phyloP scores from a whole-genome alignment of 1,140 invertebrate genomes.

The Drosophila obscura region DNA sequence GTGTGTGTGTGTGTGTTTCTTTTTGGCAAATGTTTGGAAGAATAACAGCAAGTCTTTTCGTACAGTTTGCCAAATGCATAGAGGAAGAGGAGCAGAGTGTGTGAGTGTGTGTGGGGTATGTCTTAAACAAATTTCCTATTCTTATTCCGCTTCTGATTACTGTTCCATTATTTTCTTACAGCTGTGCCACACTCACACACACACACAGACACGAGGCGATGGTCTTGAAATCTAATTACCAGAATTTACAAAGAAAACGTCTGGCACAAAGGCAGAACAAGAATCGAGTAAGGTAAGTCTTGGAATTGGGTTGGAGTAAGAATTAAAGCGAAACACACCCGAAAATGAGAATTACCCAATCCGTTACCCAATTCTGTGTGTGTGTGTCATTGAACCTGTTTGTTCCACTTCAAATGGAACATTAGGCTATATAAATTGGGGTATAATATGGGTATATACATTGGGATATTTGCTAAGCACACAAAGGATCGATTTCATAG shows the following conservation, averaged over 20 bases:
- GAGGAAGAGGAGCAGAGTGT: no score
- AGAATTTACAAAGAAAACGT: constrained; percentile 3
- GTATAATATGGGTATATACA: no score
- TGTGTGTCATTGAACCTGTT: constrained; percentile 20
- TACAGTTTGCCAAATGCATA: constrained; percentile 23
- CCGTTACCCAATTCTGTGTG: constrained; percentile 24
- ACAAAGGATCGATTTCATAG: no score
- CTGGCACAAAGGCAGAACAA: constrained; percentile 4
- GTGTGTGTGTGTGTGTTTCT: constrained; percentile 29
- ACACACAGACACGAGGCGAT: no score
- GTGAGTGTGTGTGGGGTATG: no score
- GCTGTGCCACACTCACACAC: background rate
- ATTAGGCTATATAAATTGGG: background rate
- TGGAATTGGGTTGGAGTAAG: constrained; percentile 18
- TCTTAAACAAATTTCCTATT: constrained; percentile 9
- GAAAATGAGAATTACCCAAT: constrained; percentile 2
- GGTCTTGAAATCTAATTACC: constrained; percentile 12
- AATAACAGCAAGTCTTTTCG: constrained; percentile 16
- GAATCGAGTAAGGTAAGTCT: background rate
- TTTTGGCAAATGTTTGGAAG: constrained; percentile 36
- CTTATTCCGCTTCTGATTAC: background rate
- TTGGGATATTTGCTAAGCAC: no score
- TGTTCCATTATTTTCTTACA: background rate
- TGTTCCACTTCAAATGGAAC: background rate
- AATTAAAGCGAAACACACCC: background rate